Percentiles rank a stretch among this genome's conserved stretches.
phyloP scores from a whole-genome alignment of 2,113 vertebrate genomes.

The Bos indicus region DNA sequence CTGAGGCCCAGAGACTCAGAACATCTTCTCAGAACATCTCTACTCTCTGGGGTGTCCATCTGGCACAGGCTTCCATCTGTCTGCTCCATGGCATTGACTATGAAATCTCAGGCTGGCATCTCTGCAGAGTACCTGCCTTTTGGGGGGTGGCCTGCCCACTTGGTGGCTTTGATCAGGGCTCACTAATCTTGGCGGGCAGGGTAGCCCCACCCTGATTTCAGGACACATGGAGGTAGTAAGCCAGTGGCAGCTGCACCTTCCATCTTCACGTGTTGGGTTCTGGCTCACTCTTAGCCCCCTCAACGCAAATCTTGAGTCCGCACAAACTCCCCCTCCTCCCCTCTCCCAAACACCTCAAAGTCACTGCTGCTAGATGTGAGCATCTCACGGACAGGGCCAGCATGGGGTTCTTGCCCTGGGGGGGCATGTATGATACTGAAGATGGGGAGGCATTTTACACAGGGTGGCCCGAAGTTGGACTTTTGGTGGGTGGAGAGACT shows the following conservation, averaged over 20 bases:
- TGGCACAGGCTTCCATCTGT: neutral
- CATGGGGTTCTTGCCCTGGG: neutral
- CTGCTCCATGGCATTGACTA: neutral
- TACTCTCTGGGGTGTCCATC: neutral
- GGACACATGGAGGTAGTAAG: neutral
- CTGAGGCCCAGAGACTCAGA: neutral
- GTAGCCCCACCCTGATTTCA: neutral
- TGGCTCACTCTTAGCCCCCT: neutral
- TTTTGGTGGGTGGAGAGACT: neutral
- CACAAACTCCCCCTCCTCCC: too few relatives aligned
- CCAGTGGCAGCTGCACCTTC: neutral
- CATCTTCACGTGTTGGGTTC: neutral
- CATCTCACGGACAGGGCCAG: neutral
- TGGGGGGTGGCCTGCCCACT: neutral
- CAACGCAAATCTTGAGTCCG: neutral
- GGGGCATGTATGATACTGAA: neutral
- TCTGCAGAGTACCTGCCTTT: neutral
- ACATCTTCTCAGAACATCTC: neutral
- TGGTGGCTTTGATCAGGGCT: neutral
- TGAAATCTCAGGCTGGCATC: slow-evolving; percentile 12
- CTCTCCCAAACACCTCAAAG: neutral
- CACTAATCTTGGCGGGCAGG: neutral
- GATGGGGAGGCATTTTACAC: neutral
- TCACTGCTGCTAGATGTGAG: neutral
- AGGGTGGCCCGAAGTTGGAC: neutral